Evolutionary conservation across 1,140 invertebrate genomes (phyloP), one percentile per base, ranked within the genome.

Genomic region (Pseudoatta argentina): DNA sequence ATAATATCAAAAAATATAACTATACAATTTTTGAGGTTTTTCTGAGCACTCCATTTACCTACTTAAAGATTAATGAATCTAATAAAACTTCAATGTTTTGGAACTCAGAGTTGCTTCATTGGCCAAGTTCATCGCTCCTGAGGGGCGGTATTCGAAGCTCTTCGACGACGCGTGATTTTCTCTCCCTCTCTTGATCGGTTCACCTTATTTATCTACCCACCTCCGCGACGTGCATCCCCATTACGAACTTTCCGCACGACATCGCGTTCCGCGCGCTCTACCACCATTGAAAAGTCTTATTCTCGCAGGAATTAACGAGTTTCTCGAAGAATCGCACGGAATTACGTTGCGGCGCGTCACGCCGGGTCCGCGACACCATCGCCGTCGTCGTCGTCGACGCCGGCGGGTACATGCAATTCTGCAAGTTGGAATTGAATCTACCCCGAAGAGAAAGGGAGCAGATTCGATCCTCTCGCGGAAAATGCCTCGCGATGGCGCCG

Each of bases 221-320:
- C 16, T 34, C 44, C 18, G 64, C 64, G 64, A 59, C 78, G 78
- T 67, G 78, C 67, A 24, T 39, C 57, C 69, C 79, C 69, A 83
- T 75, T 75, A 83, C 69, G 55, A 83, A 83, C 69, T 83, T 83
- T 83, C 79, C 79, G 55, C 14, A 30, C 69, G 51, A 44, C 51
- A 7, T 78, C 69, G 63, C 76, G 86, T 89, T 79, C 44, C 51
- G 72, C 51, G 57, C 59, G n/a, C 48, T 48, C 21, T 63, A 53
- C 51, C 53, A 44, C 57, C 55, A 44, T 71, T 73, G 51, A 73
- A 69, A 79, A 81, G 57, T 53, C 67, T 79, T 66, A 72, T 89
- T 59, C 82, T 24, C 88, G n/a, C 48, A 77, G 88, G 69, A 88
- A 90, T 90, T 86, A 90, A 90, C 86, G 89, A 91, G 83, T 77